Evolutionary conservation across 2,888 invertebrate species (phyloP), one percentile per base, ranked within the genome.

Genomic region (Caradrina clavipalpis): DNA sequence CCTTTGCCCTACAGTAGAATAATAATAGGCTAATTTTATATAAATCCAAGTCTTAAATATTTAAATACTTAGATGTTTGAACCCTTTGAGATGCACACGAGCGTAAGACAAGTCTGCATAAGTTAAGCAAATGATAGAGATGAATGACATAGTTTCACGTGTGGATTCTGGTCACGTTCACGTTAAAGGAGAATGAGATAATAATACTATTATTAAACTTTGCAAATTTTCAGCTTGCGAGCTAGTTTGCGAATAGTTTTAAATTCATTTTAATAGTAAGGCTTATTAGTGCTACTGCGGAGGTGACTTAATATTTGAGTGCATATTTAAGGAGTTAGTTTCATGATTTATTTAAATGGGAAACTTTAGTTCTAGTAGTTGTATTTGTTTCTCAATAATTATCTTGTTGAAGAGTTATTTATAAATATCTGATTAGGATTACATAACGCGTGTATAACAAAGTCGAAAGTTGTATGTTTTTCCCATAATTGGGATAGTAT

Each of bases 161-260:
- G 21, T 26, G 19, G 2, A 78, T 68, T 78, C 53, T 64, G n/a
- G 79, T 73, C 79, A 77, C 69, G 76, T 73, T 51, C 22, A 49
- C 54, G n/a, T 60, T 50, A 42, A 21, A 54, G 64, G 74, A 55
- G 57, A 76, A 77, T 58, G 54, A 61, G 54, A 73, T 61, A 51
- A 78, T 73, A 42, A 61, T 64, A 51, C 68, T 58, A 51, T 68
- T 61, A 68, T 39, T 26, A 64, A 73, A 64, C 63, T 73, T 78
- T 64, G n/a, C 11, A 47, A 45, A 54, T 73, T 57, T 68, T 64
- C 54, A 58, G 35, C 19, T 64, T 51, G 35, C 39, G 10, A 59
- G 31, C 21, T 51, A 50, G 60, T 69, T 51, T 35, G 22, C n/a
- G 19, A 56, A 21, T 21, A 11, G 10, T 35, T 56, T 51, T 56